Conservation (phyloP, 1,140 invertebrate species). For the Latrodectus geometricus region DNA sequence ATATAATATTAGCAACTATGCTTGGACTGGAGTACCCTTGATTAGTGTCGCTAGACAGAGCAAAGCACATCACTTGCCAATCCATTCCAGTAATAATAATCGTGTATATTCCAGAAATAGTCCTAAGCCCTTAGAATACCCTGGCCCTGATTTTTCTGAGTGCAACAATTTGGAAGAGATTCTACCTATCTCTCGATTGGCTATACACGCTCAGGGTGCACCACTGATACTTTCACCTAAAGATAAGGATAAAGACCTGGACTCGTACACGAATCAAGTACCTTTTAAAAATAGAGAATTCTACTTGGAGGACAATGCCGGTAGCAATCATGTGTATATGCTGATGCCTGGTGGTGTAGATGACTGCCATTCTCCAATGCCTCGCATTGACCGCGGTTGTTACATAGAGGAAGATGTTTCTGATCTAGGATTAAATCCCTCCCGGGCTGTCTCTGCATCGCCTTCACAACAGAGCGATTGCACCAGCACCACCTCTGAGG, state of each 20-base stretch:
- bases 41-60: slow-evolving; percentile 73
- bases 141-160: background rate
- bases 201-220: slow-evolving; percentile 57
- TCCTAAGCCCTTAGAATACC: background rate
- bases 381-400: background rate
- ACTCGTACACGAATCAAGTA: background rate
- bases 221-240: slow-evolving; percentile 48
- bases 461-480: slow-evolving; percentile 40
- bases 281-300: slow-evolving; percentile 30
- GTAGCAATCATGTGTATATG: slow-evolving; percentile 18
- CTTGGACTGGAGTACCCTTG: slow-evolving; percentile 78
- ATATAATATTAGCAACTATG: slow-evolving; percentile 49
- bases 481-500: slow-evolving; percentile 73
- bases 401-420: slow-evolving; percentile 40
- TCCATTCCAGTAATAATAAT: background rate
- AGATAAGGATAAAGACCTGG: slow-evolving; percentile 36
- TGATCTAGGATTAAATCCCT: background rate
- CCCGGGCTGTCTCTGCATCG: slow-evolving; percentile 26
- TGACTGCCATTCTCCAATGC: background rate
- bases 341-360: background rate
- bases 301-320: slow-evolving; percentile 6
- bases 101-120: background rate
- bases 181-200: slow-evolving; percentile 45
- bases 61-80: slow-evolving; percentile 10
- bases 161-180: slow-evolving; percentile 33